Percentiles rank a stretch among this genome's conserved stretches.
phyloP scores from a whole-genome alignment of 37 sponge, comb jelly and placozoan genomes.

The Ephydatia muelleri region DNA sequence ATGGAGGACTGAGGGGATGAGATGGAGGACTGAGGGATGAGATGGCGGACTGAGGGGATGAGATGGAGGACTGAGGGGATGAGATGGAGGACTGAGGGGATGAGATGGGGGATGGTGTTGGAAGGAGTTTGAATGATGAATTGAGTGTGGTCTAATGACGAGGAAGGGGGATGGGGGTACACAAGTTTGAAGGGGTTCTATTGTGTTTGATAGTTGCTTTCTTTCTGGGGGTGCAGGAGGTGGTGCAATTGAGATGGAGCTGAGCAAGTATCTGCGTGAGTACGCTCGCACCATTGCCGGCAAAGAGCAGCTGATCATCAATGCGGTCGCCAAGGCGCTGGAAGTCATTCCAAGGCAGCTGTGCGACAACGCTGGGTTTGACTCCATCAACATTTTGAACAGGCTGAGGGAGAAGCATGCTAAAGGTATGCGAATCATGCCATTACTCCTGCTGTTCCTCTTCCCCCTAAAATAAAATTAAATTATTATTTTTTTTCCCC shows the following conservation, averaged over 20 bases:
- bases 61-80: too few species aligned
- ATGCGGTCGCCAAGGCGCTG: conserved; percentile 92
- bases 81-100: too few species aligned
- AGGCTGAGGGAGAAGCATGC: conserved; percentile 95
- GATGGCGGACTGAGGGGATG: too few species aligned
- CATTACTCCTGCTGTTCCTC: background rate
- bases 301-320: conserved; percentile 96
- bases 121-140: too few species aligned
- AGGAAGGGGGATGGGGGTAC: too few species aligned
- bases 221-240: conserved; percentile 66
- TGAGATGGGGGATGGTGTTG: too few species aligned
- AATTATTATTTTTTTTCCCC: background rate
- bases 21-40: too few species aligned
- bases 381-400: conserved; percentile 93
- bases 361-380: conserved; percentile 99
- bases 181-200: too few species aligned
- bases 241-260: conserved; percentile 99
- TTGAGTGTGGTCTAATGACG: too few species aligned
- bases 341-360: conserved; percentile 97
- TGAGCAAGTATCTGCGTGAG: conserved; percentile 89
- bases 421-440: conserved; percentile 59
- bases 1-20: too few species aligned
- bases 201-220: background rate
- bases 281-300: conserved; percentile 90
- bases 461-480: too few species aligned